Evolutionary conservation across 2,888 invertebrate genomes (phyloP).

Genomic region (Pseudolycoriella hygida): DNA sequence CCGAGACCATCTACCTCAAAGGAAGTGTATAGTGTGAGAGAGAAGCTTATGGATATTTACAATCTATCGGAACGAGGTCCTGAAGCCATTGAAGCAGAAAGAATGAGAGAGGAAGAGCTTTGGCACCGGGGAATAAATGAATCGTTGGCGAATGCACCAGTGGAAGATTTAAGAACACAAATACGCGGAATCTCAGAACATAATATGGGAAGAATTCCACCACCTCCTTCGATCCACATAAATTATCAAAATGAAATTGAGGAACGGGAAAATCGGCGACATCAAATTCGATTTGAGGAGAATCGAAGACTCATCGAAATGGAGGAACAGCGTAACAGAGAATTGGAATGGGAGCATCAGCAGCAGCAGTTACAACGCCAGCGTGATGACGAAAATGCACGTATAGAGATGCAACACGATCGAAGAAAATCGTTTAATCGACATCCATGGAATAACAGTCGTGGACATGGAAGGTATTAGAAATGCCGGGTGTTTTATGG

Average conservation of each 20-base stretch:
- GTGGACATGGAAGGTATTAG: too few relatives aligned
- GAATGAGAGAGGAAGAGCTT: neutral
- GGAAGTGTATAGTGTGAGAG: constrained; percentile 1
- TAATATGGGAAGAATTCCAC: neutral
- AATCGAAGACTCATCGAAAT: neutral
- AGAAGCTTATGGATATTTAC: constrained; percentile 5
- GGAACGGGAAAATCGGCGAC: neutral
- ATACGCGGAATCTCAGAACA: neutral
- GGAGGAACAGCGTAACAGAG: neutral
- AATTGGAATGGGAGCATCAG: neutral
- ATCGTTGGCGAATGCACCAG: neutral
- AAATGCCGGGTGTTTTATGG: too few relatives aligned
- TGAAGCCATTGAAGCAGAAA: constrained; percentile 1
- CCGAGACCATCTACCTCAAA: neutral
- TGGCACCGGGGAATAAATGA: neutral
- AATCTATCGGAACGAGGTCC: constrained; percentile 4
- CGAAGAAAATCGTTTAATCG: too few relatives aligned
- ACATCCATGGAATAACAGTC: too few relatives aligned
- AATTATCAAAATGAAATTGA: neutral
- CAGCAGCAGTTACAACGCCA: too few relatives aligned
- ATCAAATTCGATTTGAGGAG: neutral
- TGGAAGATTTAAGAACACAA: too few relatives aligned
- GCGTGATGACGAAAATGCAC: too few relatives aligned
- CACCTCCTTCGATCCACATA: neutral
- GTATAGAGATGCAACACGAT: too few relatives aligned